Conservation (phyloP, 2,113 vertebrate genomes). For the Cervus canadensis region DNA sequence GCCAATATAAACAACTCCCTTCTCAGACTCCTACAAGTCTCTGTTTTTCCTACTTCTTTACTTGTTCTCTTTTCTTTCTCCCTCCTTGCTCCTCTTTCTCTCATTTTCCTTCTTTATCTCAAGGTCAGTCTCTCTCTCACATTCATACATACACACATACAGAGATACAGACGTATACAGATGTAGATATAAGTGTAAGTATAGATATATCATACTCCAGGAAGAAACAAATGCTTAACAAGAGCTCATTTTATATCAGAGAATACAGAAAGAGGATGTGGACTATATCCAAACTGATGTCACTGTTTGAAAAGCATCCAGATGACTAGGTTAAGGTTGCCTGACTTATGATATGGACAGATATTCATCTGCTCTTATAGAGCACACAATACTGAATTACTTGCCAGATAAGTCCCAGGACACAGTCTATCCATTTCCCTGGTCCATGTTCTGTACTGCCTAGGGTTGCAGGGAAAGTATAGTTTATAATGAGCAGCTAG, state of each 20-base stretch:
- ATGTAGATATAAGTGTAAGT: background rate
- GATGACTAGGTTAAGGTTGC: background rate
- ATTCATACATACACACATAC: background rate
- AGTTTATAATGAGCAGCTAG: background rate
- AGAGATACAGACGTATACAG: background rate
- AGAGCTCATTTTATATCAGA: background rate
- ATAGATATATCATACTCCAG: background rate
- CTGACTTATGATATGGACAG: background rate
- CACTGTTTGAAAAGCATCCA: background rate
- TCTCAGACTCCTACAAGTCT: background rate
- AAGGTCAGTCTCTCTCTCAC: background rate
- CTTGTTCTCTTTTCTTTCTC: background rate
- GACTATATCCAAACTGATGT: background rate
- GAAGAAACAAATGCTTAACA: background rate
- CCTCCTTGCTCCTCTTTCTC: too few relatives aligned
- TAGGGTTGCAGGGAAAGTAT: background rate
- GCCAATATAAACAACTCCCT: background rate
- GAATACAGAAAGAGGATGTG: background rate
- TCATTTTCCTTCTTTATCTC: background rate
- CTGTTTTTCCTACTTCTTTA: background rate
- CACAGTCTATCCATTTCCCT: background rate
- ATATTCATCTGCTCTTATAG: background rate
- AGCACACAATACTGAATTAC: fast-evolving
- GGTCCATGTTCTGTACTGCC: background rate
- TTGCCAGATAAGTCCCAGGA: background rate